phyloP scores from a whole-genome alignment of 2,888 invertebrate species.

The Mythimna vitellina region DNA sequence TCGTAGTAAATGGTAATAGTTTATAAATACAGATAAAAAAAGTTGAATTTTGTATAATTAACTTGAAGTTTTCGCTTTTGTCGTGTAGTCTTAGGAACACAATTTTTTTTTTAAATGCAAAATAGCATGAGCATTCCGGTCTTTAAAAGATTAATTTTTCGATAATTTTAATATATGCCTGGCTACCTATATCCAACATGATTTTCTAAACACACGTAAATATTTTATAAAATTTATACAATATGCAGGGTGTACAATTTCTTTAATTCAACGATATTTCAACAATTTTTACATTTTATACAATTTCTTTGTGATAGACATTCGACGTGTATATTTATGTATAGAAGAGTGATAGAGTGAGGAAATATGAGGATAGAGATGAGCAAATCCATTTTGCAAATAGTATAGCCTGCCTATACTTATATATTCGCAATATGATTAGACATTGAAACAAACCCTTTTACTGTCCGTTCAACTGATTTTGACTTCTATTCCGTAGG shows the following conservation, averaged over 20 bases:
- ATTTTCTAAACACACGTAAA: constrained; percentile 37
- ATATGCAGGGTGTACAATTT: constrained; percentile 20
- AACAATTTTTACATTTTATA: constrained; percentile 52
- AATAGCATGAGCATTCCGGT: not conserved
- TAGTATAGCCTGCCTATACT: too few relatives aligned
- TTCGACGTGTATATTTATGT: constrained; percentile 20
- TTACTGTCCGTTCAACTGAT: too few relatives aligned
- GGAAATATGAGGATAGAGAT: not conserved
- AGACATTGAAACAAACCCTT: too few relatives aligned
- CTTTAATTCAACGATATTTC: constrained; percentile 28
- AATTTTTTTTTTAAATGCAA: not conserved
- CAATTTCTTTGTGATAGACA: constrained; percentile 31
- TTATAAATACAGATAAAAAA: too few relatives aligned
- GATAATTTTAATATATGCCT: constrained; percentile 1
- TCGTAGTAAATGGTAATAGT: too few relatives aligned
- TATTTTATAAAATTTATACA: constrained; percentile 52
- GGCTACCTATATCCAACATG: constrained; percentile 7
- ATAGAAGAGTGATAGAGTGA: constrained; percentile 19
- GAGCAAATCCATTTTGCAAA: constrained; percentile 9
- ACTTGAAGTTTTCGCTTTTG: too few relatives aligned
- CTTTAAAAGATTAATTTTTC: too few relatives aligned
- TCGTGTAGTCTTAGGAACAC: too few relatives aligned
- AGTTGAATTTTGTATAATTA: too few relatives aligned
- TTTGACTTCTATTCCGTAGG: too few relatives aligned
- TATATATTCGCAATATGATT: too few relatives aligned